Base-by-base conservation (phyloP, 2,113 vertebrate genomes). In the Erpornis zantholeuca region DNA sequence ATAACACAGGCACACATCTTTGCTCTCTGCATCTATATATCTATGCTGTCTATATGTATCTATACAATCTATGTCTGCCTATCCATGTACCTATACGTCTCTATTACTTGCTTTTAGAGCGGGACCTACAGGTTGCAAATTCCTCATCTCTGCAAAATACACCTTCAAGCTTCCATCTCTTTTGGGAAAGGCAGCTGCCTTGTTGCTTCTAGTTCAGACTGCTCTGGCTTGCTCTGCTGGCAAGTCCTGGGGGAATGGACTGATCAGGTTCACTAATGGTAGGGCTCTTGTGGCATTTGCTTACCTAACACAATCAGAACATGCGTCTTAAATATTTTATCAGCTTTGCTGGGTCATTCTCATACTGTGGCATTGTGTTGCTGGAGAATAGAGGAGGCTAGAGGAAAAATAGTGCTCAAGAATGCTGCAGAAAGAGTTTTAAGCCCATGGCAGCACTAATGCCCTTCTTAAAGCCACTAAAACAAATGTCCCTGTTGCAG, bases 271-370 rank as follows among this genome's bases (percentile, higher is more conserved):
- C 96, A 92, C 96, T 97, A 96, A 97, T 96, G 93, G 89, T 70
- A 3, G 6, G 72, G 63, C 89, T 96, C 59, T 54, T 36, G 14
- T 92, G 93, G 95, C 96, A 96, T 97, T 97, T 98, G 97, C 97
- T 98, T 98, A 96, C 97, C 90, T 93, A 92, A 96, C 95, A 94
- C 83, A 96, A 96, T 97, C 96, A 96, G 96, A 95, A 96, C 96
- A 96, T 7, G 3, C 3, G 10, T 91, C 84, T 97, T 98, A 94
- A 98, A 98, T 98, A 97, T 97, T 98, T 97, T 95, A 98, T 97
- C 88, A 98, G 94, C 85, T 93, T 95, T 29, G 13, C 47, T 63
- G 97, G 95, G 94, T 96, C 92, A 71, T 83, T 97, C 97, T 97
- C 79, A 65, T 96, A 88, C 47, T 31, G 15, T 45, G 54, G 92